A percentile compares a stretch with the other conserved stretches of the same genome.
These are phyloP conservation scores for Thymelicus lineola DNA, from an alignment of 2,888 invertebrate species.

Conservation along the genomic window DNA sequence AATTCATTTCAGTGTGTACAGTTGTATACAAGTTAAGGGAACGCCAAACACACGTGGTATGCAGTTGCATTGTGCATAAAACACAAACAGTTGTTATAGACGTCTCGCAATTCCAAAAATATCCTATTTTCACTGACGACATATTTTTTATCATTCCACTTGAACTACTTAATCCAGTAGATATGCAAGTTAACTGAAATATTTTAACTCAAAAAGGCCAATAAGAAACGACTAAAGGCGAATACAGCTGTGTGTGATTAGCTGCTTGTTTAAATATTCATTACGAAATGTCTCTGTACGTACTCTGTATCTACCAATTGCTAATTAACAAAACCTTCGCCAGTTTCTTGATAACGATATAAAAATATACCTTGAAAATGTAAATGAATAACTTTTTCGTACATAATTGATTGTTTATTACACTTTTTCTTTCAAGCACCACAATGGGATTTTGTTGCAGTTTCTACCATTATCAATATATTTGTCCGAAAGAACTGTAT, in stretches of 20 bases:
- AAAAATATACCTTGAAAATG: no score
- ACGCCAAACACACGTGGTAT: background rate
- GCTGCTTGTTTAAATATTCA: constrained; percentile 34
- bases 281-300: constrained; percentile 18
- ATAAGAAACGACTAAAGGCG: constrained; percentile 7
- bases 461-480: no score
- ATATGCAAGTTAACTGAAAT: background rate
- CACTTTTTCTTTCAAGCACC: no score
- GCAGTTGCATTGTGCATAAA: constrained; percentile 3
- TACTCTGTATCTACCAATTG: constrained; percentile 1
- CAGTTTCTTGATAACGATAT: background rate
- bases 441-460: no score
- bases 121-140: background rate
- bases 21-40: background rate
- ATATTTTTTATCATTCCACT: background rate
- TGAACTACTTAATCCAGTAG: background rate
- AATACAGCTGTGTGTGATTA: constrained; percentile 37
- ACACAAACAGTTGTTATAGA: constrained; percentile 19
- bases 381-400: no score
- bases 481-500: no score
- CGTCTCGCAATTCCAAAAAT: background rate
- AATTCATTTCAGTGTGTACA: no score
- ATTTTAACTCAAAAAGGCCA: constrained; percentile 5
- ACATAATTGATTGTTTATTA: no score
- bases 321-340: background rate